phyloP scores from a whole-genome alignment of 37 sponge, comb jelly and placozoan species.

The Oscarella lobularis region DNA sequence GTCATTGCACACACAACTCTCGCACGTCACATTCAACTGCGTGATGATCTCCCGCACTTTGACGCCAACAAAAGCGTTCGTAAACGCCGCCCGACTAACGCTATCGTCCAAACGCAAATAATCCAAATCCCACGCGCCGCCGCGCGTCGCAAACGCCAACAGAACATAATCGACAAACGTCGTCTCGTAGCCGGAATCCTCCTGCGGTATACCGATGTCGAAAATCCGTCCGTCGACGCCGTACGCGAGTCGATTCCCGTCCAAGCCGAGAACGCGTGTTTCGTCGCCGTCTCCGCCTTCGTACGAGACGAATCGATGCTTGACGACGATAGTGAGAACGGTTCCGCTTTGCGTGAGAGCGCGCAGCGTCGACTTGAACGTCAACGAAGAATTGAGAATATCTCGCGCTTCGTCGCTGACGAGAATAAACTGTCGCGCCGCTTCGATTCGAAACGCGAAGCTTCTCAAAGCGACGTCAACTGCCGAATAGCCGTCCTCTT shows the following conservation, averaged over 20 bases:
- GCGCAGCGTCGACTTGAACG: neutral
- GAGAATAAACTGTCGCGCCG: conserved; percentile 2
- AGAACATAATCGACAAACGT: neutral
- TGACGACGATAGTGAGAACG: neutral
- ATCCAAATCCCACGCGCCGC: neutral
- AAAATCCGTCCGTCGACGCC: neutral
- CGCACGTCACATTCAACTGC: conserved; percentile 23
- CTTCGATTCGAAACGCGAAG: neutral
- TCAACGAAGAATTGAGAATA: neutral
- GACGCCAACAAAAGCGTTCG: conserved; percentile 45
- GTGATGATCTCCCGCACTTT: conserved; percentile 38
- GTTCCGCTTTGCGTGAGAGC: neutral
- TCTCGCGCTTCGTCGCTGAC: neutral
- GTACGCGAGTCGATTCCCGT: neutral
- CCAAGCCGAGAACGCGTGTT: neutral
- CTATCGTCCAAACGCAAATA: neutral
- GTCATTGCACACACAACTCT: conserved; percentile 31
- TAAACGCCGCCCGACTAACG: conserved; percentile 28
- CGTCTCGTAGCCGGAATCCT: neutral
- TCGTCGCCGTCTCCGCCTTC: neutral
- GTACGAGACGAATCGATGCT: neutral
- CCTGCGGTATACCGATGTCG: neutral
- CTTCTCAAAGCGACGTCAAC: neutral
- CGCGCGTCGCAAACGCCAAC: neutral
- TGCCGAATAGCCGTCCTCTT: neutral